Evolutionary conservation across 35 echinoderm and acorn worm species (phyloP).

Genomic region (Apostichopus californicus): DNA sequence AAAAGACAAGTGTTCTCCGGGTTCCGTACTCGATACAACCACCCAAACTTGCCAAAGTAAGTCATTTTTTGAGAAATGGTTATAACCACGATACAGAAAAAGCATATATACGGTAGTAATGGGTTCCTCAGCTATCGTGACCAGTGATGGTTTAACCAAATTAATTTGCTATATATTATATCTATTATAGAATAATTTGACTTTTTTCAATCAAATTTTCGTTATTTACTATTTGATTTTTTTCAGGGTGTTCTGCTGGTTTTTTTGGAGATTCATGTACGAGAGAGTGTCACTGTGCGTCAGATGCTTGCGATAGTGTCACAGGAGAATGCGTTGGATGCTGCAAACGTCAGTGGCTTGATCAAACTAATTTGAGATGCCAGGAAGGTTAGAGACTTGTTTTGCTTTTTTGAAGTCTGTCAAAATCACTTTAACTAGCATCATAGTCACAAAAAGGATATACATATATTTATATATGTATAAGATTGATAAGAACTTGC

Average conservation of each 20-base stretch:
- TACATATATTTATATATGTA: too few species aligned
- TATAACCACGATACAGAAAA: too few species aligned
- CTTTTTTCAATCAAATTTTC: too few species aligned
- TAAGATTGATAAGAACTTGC: too few species aligned
- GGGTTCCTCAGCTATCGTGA: too few species aligned
- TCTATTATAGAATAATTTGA: too few species aligned
- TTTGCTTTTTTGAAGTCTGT: too few species aligned
- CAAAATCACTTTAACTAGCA: too few species aligned
- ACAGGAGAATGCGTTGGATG: constrained; percentile 28
- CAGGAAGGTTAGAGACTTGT: background rate
- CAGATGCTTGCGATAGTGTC: constrained; percentile 9
- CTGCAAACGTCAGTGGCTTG: constrained; percentile 14
- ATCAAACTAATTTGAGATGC: background rate
- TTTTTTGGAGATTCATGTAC: background rate
- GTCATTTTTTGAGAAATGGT: background rate
- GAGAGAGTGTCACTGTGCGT: background rate
- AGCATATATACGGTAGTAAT: too few species aligned
- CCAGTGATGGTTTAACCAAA: too few species aligned
- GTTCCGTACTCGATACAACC: background rate
- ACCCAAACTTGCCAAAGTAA: background rate
- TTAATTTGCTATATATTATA: too few species aligned
- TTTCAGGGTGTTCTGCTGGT: background rate
- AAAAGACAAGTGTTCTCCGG: background rate
- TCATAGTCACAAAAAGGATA: too few species aligned
- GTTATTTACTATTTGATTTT: background rate